Evolutionary conservation across 2,797 vertebrate species (phyloP).

Genomic region (Falco biarmicus): DNA sequence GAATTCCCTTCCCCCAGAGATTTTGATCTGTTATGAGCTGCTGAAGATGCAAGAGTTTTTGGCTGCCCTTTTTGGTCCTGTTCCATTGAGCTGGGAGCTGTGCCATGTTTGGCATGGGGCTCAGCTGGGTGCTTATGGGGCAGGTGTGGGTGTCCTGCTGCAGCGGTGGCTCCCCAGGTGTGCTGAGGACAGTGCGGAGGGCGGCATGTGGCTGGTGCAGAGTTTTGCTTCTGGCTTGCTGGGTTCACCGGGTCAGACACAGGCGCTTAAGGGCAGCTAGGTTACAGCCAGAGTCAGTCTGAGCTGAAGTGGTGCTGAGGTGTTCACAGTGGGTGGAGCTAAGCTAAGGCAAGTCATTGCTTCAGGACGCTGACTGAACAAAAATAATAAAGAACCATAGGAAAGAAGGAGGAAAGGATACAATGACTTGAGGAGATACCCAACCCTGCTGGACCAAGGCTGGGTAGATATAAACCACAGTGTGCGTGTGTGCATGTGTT

Average conservation of each 20-base stretch:
- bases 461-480: not conserved
- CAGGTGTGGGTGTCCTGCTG: not conserved
- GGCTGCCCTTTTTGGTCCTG: not conserved
- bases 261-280: not conserved
- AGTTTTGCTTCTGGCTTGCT: not conserved
- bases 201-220: fast-evolving
- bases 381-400: not conserved
- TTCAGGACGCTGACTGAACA: not conserved
- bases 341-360: not conserved
- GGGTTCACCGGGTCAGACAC: not conserved
- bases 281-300: not conserved
- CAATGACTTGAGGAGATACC: not conserved
- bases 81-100: fast-evolving
- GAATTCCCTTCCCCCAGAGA: not conserved
- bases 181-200: not conserved
- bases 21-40: not conserved
- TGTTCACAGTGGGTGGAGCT: not conserved
- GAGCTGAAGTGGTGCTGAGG: not conserved
- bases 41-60: not conserved
- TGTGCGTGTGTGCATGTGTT: not conserved
- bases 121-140: not conserved
- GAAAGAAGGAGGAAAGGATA: not conserved
- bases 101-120: fast-evolving
- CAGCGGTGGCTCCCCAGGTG: not conserved
- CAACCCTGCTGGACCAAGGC: not conserved